Percentiles rank a stretch among this genome's conserved stretches.
phyloP scores from a whole-genome alignment of 2,113 vertebrate genomes.

The Progne subis region DNA sequence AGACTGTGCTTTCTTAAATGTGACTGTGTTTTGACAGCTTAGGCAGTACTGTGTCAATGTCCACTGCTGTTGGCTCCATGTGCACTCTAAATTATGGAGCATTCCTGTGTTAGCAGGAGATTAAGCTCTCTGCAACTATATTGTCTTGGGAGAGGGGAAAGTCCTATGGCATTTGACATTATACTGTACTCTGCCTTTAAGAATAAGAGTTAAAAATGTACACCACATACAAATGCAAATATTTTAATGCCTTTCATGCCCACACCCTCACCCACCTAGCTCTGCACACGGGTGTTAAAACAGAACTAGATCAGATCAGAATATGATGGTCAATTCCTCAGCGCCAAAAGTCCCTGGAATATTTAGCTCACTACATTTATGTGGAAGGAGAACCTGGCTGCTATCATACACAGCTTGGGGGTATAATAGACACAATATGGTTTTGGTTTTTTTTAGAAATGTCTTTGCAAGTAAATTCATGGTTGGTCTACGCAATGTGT shows the following conservation, averaged over 20 bases:
- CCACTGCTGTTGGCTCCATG: rapidly evolving
- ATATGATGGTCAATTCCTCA: neutral
- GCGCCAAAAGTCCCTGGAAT: neutral
- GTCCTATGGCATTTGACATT: neutral
- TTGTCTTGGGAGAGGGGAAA: neutral
- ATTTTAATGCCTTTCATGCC: neutral
- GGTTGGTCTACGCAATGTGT: neutral
- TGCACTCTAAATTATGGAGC: neutral
- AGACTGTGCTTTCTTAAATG: neutral
- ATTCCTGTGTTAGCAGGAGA: neutral
- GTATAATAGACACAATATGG: neutral
- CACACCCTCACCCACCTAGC: no score
- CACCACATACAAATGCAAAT: neutral
- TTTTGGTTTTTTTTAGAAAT: neutral
- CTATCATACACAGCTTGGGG: neutral
- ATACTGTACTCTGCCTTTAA: neutral
- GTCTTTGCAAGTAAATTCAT: neutral
- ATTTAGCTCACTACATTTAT: neutral
- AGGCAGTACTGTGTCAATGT: neutral
- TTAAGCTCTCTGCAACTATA: neutral
- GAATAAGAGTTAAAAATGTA: neutral
- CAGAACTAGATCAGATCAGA: neutral
- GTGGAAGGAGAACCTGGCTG: neutral
- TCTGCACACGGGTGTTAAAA: neutral
- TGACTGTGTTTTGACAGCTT: neutral